These are phyloP conservation scores for Nothobranchius furzeri DNA, from an alignment of 2,113 vertebrate genomes.

Conservation along the genomic window DNA sequence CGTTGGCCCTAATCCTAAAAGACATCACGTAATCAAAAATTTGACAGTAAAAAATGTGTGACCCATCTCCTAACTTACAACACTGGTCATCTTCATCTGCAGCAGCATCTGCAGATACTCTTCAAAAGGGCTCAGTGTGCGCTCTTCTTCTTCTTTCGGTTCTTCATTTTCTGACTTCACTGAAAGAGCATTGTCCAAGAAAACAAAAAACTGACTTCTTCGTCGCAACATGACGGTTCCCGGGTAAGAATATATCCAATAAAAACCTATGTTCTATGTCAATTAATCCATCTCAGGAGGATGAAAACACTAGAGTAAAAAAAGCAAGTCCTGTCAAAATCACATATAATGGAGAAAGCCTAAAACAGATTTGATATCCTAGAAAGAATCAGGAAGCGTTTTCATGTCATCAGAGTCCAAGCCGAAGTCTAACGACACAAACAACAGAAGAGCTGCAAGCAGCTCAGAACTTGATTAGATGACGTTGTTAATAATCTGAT, in stretches of 20 bases:
- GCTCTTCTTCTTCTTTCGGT: slow-evolving; percentile 42
- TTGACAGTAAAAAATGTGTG: too few relatives aligned
- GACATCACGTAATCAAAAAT: too few relatives aligned
- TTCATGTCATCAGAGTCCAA: neutral
- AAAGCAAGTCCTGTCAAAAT: too few relatives aligned
- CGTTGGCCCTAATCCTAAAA: too few relatives aligned
- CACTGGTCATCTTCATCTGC: slow-evolving; percentile 71
- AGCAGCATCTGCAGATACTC: slow-evolving; percentile 72
- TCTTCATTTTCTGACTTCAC: slow-evolving; percentile 38
- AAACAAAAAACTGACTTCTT: slow-evolving; percentile 69
- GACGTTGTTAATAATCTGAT: slow-evolving; percentile 74
- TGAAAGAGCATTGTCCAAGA: slow-evolving; percentile 53
- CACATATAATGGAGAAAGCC: neutral
- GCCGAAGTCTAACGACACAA: neutral
- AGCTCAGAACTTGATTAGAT: slow-evolving; percentile 54
- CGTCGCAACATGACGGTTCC: slow-evolving; percentile 63
- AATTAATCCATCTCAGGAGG: slow-evolving; percentile 43
- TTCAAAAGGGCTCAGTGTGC: slow-evolving; percentile 43
- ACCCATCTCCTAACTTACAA: slow-evolving; percentile 62
- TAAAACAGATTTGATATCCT: neutral
- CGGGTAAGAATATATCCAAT: neutral
- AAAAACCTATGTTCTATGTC: neutral
- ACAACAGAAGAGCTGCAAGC: slow-evolving; percentile 14
- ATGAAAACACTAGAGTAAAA: neutral
- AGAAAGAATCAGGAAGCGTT: neutral